Percentiles rank a stretch among this genome's conserved stretches.
phyloP scores from a whole-genome alignment of 2,113 vertebrate species.

The Hemibagrus wyckioides region DNA sequence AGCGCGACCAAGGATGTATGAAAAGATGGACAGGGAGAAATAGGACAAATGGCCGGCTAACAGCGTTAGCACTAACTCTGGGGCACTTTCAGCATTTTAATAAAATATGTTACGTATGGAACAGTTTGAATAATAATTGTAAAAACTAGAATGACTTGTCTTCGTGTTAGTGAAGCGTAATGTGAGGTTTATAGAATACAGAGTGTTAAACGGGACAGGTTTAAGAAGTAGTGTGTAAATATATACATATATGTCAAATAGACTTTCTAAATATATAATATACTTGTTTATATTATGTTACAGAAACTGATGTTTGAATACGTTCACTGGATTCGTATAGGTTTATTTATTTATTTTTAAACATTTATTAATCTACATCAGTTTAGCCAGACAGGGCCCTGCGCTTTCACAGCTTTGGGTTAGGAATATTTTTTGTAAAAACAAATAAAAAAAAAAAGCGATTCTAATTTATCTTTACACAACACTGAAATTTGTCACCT shows the following conservation, averaged over 20 bases:
- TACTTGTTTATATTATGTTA: not conserved
- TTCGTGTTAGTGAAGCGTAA: not conserved
- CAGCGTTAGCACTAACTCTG: not conserved
- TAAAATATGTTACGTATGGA: not conserved
- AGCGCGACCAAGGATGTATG: not conserved
- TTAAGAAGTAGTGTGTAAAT: not conserved
- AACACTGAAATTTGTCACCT: not conserved
- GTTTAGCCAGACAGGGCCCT: not conserved
- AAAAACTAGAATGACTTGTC: not conserved
- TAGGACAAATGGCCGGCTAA: constrained; percentile 16
- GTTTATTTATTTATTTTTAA: not conserved
- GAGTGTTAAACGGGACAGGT: not conserved
- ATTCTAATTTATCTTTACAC: not conserved
- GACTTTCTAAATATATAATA: not conserved
- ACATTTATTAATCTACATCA: not conserved
- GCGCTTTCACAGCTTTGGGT: not conserved
- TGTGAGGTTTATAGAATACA: not conserved
- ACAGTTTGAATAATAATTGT: not conserved
- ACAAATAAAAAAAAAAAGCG: not conserved
- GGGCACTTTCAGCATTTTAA: not conserved
- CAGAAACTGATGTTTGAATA: not conserved
- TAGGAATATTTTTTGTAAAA: not conserved
- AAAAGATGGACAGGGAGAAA: not conserved
- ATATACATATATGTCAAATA: not conserved
- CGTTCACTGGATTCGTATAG: no score